phyloP scores from a whole-genome alignment of 2,888 invertebrate genomes.

The Volucella inanis region DNA sequence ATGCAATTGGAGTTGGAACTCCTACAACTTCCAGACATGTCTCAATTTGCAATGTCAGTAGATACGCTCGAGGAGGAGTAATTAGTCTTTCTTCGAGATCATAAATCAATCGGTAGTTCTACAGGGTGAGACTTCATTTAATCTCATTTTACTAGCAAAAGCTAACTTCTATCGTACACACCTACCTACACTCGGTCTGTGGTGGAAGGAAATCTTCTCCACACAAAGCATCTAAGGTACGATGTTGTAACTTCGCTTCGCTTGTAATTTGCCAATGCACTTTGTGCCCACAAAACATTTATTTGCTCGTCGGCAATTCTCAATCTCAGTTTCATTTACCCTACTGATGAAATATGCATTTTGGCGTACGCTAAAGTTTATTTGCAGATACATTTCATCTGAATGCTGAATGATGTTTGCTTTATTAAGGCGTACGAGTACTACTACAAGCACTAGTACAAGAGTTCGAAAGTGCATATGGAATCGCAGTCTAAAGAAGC shows the following conservation, averaged over 20 bases:
- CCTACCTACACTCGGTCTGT: not conserved
- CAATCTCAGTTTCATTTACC: slow-evolving; percentile 74
- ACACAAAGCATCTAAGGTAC: not conserved
- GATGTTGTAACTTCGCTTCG: slow-evolving; percentile 10
- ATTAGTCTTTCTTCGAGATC: slow-evolving; percentile 72
- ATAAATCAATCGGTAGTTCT: slow-evolving; percentile 74
- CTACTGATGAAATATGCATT: slow-evolving; percentile 75
- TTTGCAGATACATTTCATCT: slow-evolving; percentile 76
- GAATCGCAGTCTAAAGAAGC: no score
- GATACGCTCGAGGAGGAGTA: slow-evolving; percentile 49
- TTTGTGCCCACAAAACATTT: slow-evolving; percentile 70
- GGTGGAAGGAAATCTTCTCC: not conserved
- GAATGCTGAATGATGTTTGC: slow-evolving; percentile 72
- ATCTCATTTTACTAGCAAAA: slow-evolving; percentile 59
- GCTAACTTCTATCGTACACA: not conserved
- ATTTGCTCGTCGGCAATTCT: slow-evolving; percentile 62
- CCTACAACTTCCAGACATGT: slow-evolving; percentile 48
- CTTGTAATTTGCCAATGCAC: slow-evolving; percentile 64
- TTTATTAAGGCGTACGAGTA: slow-evolving; percentile 43
- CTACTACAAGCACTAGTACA: slow-evolving; percentile 23
- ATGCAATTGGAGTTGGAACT: slow-evolving; percentile 49
- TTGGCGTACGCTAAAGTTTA: slow-evolving; percentile 70
- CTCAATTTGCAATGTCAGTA: slow-evolving; percentile 11
- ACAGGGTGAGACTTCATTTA: slow-evolving; percentile 65
- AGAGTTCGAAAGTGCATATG: slow-evolving; percentile 1